phyloP scores from a whole-genome alignment of 1,140 invertebrate genomes.

The Ridgeia piscesae region DNA sequence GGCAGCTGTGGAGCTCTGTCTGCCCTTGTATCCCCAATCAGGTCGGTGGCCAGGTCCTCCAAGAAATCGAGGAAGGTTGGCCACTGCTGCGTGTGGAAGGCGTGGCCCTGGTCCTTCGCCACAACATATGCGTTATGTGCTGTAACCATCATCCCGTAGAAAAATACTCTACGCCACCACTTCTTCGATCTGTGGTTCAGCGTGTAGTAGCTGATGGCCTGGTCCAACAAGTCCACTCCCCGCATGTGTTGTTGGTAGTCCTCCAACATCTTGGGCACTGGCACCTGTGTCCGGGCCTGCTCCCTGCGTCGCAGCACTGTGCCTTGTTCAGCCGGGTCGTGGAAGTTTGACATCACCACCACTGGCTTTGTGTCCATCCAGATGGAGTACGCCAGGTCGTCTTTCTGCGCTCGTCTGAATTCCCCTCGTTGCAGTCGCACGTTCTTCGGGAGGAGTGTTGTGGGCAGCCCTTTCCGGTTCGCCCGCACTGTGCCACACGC shows the following conservation, averaged over 20 bases:
- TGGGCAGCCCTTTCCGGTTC: neutral
- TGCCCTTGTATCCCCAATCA: constrained; percentile 8
- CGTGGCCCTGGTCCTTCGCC: constrained; percentile 1
- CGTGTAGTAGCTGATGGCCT: constrained; percentile 17
- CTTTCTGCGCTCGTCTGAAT: neutral
- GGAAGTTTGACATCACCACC: neutral
- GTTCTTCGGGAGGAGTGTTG: neutral
- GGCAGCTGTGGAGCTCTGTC: neutral
- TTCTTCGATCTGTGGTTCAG: constrained; percentile 7
- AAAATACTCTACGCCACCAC: neutral
- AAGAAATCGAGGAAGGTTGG: constrained; percentile 10
- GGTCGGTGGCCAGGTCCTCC: neutral
- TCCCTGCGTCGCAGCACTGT: constrained; percentile 10
- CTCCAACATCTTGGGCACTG: neutral
- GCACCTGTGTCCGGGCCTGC: neutral
- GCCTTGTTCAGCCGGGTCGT: constrained; percentile 1
- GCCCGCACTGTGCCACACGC: constrained; percentile 8
- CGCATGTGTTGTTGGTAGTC: constrained; percentile 15
- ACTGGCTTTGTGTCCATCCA: constrained; percentile 19
- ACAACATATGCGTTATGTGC: constrained; percentile 13
- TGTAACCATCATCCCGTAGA: neutral
- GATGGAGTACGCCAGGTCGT: constrained; percentile 3
- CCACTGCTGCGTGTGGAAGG: neutral
- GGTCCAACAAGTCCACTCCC: constrained; percentile 2
- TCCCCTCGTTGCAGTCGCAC: neutral